Evolutionary conservation across 2,113 vertebrate genomes (phyloP).

Genomic region (Daboia siamensis): DNA sequence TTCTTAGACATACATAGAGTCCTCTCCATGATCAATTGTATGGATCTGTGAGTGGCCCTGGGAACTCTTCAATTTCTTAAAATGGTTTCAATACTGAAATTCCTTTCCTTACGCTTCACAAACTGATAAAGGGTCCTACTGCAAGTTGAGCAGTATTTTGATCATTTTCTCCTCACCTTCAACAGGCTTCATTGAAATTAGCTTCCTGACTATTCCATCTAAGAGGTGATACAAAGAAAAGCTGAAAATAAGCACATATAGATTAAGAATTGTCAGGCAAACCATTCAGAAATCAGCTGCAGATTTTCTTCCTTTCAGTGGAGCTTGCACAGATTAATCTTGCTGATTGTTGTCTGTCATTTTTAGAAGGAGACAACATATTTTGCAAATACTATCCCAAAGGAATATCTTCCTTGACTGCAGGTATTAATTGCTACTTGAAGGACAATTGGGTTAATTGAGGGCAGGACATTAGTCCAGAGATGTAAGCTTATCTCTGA

Average conservation of each 20-base stretch:
- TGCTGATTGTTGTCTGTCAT: neutral
- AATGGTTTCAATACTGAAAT: neutral
- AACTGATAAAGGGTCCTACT: neutral
- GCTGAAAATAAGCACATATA: neutral
- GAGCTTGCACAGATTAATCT: neutral
- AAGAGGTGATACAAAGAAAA: neutral
- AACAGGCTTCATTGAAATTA: neutral
- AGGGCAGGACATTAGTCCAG: constrained; percentile 64
- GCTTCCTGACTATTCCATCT: neutral
- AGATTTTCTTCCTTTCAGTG: neutral
- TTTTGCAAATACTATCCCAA: neutral
- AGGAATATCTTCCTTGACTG: neutral
- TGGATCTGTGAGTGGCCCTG: neutral
- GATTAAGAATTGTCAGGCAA: neutral
- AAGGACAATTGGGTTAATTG: constrained; percentile 62
- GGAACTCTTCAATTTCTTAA: neutral
- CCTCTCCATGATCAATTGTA: neutral
- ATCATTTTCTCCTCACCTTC: neutral
- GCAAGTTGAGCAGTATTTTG: neutral
- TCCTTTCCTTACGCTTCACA: neutral
- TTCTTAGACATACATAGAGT: neutral
- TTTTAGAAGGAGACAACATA: neutral
- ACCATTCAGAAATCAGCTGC: neutral
- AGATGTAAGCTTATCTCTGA: constrained; percentile 63
- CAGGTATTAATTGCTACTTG: constrained; percentile 61